These are phyloP conservation scores for Pterois miles DNA, from an alignment of 2,797 vertebrate genomes.

Conservation along the genomic window DNA sequence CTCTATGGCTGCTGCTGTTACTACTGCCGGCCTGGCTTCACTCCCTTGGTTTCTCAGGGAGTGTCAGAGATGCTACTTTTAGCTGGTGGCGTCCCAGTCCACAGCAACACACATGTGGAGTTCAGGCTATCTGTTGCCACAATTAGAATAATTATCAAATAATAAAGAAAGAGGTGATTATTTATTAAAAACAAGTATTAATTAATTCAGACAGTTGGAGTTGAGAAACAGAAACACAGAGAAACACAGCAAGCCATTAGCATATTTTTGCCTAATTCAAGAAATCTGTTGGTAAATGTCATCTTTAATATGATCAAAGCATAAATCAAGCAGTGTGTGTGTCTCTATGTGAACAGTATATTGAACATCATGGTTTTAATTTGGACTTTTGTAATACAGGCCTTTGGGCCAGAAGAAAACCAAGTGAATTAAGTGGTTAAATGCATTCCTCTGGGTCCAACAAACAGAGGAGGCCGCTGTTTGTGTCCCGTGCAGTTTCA, in stretches of 20 bases:
- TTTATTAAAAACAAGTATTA: not conserved
- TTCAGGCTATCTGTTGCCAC: not conserved
- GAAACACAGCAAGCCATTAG: not conserved
- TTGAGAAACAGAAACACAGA: not conserved
- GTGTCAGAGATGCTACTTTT: conserved; percentile 14
- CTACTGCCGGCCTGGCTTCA: conserved; percentile 5
- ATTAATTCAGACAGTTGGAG: not conserved
- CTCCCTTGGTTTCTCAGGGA: conserved; percentile 10
- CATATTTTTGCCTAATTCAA: no score
- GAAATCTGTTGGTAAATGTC: no score
- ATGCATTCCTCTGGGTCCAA: no score
- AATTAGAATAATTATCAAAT: not conserved
- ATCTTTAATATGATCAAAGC: no score
- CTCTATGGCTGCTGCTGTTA: conserved; percentile 26
- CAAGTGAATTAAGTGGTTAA: no score
- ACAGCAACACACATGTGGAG: not conserved
- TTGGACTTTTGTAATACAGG: no score
- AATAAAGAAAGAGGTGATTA: not conserved
- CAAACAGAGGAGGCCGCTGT: no score
- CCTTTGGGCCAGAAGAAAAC: no score
- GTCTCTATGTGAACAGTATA: no score
- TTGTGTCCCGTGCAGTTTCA: no score
- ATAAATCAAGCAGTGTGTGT: no score
- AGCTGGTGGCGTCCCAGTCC: not conserved
- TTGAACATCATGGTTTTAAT: no score